Evolutionary conservation across 2,797 vertebrate genomes (phyloP).

Genomic region (Leucoraja ocellata): DNA sequence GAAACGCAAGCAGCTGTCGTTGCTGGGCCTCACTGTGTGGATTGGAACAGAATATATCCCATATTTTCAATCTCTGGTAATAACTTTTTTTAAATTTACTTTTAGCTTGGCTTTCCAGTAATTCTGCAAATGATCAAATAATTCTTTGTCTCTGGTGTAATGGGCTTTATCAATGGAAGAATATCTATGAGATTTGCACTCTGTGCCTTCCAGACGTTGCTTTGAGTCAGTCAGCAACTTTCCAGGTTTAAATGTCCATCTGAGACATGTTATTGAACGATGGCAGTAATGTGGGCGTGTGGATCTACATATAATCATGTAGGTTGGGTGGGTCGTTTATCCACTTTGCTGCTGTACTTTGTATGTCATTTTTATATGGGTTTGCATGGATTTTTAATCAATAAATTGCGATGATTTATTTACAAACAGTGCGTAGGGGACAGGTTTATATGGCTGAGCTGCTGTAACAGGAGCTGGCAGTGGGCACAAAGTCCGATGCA

Average conservation of each 20-base stretch:
- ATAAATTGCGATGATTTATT: constrained; percentile 2
- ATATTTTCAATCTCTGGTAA: neutral
- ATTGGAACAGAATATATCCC: neutral
- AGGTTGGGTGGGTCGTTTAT: neutral
- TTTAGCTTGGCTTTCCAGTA: neutral
- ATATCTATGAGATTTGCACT: too few relatives aligned
- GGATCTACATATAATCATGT: too few relatives aligned
- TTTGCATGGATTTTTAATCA: constrained; percentile 1
- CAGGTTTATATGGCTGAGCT: neutral
- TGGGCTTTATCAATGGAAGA: neutral
- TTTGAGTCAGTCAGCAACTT: neutral
- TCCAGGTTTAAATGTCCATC: neutral
- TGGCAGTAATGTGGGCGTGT: neutral
- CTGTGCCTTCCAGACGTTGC: neutral
- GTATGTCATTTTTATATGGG: neutral
- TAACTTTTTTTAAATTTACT: neutral
- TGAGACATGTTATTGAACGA: neutral
- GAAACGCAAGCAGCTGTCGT: neutral
- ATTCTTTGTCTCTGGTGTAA: neutral
- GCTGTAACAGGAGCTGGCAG: too few relatives aligned
- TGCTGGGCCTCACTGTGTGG: too few relatives aligned
- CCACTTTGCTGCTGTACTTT: neutral
- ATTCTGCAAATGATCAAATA: neutral
- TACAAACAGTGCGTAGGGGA: neutral
- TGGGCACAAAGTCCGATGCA: too few relatives aligned